Evolutionary conservation across 2,113 vertebrate species (phyloP).

Genomic region (Indicator maculatus): DNA sequence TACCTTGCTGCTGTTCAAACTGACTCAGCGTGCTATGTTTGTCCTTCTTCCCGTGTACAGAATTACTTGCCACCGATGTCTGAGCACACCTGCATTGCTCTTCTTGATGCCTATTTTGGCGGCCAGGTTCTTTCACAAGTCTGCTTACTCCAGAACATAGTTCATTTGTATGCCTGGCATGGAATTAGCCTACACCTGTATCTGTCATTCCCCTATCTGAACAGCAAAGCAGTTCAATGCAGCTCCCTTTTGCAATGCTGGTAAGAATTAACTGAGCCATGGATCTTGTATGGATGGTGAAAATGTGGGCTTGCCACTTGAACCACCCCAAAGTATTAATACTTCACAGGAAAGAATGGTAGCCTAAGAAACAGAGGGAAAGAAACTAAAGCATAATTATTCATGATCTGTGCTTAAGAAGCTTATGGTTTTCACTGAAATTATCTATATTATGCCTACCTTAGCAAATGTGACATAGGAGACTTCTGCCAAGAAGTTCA

Average conservation of each 20-base stretch:
- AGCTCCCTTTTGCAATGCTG: not conserved
- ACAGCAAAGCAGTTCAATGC: not conserved
- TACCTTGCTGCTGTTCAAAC: not conserved
- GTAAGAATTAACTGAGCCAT: not conserved
- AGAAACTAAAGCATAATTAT: not conserved
- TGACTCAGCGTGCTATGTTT: not conserved
- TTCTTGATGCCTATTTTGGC: not conserved
- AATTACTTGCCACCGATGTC: not conserved
- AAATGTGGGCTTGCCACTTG: not conserved
- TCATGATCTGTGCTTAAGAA: not conserved
- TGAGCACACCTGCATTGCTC: not conserved
- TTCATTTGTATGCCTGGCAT: not conserved
- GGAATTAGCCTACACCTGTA: not conserved
- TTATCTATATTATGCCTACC: not conserved
- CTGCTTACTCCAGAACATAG: not conserved
- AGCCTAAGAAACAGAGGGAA: not conserved
- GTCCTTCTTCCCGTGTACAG: not conserved
- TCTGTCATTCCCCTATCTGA: not conserved
- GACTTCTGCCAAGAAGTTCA: not conserved
- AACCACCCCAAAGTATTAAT: not conserved
- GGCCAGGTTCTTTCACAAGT: rapidly evolving
- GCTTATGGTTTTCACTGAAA: not conserved
- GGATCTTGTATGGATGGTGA: not conserved
- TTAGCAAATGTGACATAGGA: not conserved
- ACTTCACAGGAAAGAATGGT: not conserved